phyloP scores from a whole-genome alignment of 2,888 invertebrate species.

The Eremobia ochroleuca region DNA sequence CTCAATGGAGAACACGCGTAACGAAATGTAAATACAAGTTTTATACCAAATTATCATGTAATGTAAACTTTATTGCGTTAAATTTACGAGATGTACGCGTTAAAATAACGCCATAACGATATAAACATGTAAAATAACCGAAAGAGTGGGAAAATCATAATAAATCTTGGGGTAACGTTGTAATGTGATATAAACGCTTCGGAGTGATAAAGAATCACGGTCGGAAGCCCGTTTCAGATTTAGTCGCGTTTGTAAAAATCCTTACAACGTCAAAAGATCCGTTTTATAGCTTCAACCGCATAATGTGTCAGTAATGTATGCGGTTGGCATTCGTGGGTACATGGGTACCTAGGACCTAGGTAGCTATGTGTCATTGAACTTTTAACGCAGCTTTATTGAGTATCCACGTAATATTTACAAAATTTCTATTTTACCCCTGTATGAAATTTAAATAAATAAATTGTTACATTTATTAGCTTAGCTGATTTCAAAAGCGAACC shows the following conservation, averaged over 20 bases:
- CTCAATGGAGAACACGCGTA: slow-evolving; percentile 53
- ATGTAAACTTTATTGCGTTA: slow-evolving; percentile 72
- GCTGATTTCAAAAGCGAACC: slow-evolving; percentile 3
- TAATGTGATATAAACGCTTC: slow-evolving; percentile 81
- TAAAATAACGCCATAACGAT: slow-evolving; percentile 60
- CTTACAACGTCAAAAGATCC: slow-evolving; percentile 82
- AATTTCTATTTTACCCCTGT: not conserved
- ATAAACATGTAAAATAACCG: slow-evolving; percentile 68
- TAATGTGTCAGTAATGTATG: slow-evolving; percentile 81
- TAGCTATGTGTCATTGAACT: slow-evolving; percentile 59
- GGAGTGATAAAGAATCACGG: slow-evolving; percentile 80
- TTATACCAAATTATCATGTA: slow-evolving; percentile 72
- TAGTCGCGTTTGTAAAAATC: slow-evolving; percentile 80
- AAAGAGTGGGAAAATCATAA: slow-evolving; percentile 78
- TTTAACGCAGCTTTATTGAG: slow-evolving; percentile 15
- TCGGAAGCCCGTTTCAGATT: slow-evolving; percentile 76
- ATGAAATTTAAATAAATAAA: not conserved
- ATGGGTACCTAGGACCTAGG: slow-evolving; percentile 50
- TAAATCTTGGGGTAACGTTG: slow-evolving; percentile 78
- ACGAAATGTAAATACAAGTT: slow-evolving; percentile 61
- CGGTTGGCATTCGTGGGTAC: slow-evolving; percentile 56
- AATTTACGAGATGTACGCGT: slow-evolving; percentile 67
- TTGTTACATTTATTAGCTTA: slow-evolving; percentile 15
- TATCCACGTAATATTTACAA: slow-evolving; percentile 10
- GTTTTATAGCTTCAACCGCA: slow-evolving; percentile 84